Conservation (phyloP, 35 echinoderm and acorn worm species). For the Stichopus chloronotus region DNA sequence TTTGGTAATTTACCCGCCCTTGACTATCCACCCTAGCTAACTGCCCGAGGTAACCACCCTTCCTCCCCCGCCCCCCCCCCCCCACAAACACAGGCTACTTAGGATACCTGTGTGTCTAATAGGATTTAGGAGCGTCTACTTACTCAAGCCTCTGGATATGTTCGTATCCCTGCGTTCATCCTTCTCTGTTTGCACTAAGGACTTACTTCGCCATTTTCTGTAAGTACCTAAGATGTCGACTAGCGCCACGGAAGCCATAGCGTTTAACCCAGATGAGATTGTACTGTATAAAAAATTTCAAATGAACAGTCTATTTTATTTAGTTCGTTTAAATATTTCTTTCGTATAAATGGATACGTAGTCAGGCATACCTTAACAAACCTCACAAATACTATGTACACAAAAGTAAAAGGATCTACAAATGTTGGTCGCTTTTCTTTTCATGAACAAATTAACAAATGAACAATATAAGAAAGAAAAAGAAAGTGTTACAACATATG, state of each 20-base stretch:
- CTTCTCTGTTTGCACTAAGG: not conserved
- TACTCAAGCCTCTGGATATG: conserved; percentile 51
- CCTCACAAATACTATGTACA: no score
- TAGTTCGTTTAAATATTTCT: not conserved
- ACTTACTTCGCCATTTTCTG: not conserved
- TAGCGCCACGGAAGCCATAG: conserved; percentile 60
- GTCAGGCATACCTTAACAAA: not conserved
- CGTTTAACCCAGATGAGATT: conserved; percentile 62
- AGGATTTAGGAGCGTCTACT: not conserved
- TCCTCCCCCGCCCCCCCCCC: no score
- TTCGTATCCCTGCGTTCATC: conserved; percentile 40
- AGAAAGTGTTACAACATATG: not conserved
- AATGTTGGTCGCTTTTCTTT: no score
- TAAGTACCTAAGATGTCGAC: conserved; percentile 56
- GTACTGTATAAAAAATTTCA: conserved; percentile 42
- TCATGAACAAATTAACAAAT: no score
- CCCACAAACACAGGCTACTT: not conserved
- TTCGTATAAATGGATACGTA: not conserved
- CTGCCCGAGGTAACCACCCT: not conserved
- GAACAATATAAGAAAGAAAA: not conserved
- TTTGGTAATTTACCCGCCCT: no score
- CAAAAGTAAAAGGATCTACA: no score
- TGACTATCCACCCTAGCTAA: no score
- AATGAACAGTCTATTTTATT: not conserved
- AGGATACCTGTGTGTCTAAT: not conserved